Conservation (phyloP, 2,797 vertebrate species). For the Sebastes matsubarae region DNA sequence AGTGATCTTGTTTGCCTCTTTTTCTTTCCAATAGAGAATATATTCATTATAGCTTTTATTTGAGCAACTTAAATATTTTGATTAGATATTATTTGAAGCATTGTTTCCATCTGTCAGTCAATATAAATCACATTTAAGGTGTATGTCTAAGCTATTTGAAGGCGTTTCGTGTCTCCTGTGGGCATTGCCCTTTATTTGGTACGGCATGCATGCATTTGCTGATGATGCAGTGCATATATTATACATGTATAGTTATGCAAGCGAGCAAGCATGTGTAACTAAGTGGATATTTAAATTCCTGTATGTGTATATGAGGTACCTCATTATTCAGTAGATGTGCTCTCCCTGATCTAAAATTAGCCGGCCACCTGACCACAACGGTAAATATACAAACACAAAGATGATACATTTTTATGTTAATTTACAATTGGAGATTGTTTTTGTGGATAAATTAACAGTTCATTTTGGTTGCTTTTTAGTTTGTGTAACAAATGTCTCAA, state of each 20-base stretch:
- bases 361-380: slow-evolving; percentile 3
- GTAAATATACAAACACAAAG: not conserved
- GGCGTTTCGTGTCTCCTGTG: not conserved
- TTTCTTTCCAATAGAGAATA: not conserved
- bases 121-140: not conserved
- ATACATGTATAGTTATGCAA: slow-evolving; percentile 49
- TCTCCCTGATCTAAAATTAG: slow-evolving; percentile 46
- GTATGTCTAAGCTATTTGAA: not conserved
- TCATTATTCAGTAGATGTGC: slow-evolving; percentile 55
- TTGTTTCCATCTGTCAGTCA: not conserved
- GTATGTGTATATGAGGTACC: slow-evolving; percentile 15
- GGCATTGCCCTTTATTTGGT: not conserved
- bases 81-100: not conserved
- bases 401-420: not conserved
- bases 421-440: not conserved
- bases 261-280: slow-evolving; percentile 28
- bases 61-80: not conserved
- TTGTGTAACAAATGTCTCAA: not conserved
- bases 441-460: not conserved
- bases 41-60: not conserved
- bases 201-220: slow-evolving; percentile 9
- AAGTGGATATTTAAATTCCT: slow-evolving; percentile 47
- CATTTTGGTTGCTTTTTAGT: not conserved
- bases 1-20: not conserved
- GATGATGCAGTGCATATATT: slow-evolving; percentile 34